Conservation (phyloP, 2,888 invertebrate species). For the Megastigmus dorsalis region DNA sequence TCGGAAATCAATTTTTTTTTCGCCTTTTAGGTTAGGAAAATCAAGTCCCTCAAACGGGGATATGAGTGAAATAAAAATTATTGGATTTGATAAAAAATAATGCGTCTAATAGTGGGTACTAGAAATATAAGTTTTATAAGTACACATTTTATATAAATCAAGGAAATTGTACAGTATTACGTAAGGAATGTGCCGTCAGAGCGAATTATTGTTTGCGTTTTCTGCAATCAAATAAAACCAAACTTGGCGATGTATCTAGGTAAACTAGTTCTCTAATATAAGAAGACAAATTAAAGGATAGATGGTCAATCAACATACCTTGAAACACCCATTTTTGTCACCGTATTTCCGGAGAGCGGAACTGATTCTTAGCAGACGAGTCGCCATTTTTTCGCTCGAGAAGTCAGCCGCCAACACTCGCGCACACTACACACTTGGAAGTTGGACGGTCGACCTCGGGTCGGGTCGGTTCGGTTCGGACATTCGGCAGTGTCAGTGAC, state of each 20-base stretch:
- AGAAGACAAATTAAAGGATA: neutral
- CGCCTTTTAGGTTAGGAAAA: no score
- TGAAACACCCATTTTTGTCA: constrained; percentile 68
- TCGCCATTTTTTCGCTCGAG: constrained; percentile 70
- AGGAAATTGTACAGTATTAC: constrained; percentile 57
- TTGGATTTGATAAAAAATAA: no score
- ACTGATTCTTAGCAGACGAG: constrained; percentile 71
- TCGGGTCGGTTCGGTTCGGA: no score
- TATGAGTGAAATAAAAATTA: no score
- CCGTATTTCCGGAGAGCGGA: constrained; percentile 69
- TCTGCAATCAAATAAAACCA: neutral
- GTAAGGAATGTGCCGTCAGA: constrained; percentile 59
- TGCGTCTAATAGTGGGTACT: no score
- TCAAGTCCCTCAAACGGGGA: no score
- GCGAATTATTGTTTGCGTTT: constrained; percentile 20
- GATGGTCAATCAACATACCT: constrained; percentile 61
- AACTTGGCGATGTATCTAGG: neutral
- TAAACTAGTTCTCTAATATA: neutral
- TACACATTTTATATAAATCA: constrained; percentile 30
- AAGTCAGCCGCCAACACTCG: constrained; percentile 40
- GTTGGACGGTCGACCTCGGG: no score
- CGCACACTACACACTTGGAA: no score
- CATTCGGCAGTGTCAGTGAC: no score
- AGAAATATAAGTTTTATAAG: neutral
- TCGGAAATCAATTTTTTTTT: no score